phyloP scores from a whole-genome alignment of 1,140 invertebrate genomes.

The Papilio dardanus region DNA sequence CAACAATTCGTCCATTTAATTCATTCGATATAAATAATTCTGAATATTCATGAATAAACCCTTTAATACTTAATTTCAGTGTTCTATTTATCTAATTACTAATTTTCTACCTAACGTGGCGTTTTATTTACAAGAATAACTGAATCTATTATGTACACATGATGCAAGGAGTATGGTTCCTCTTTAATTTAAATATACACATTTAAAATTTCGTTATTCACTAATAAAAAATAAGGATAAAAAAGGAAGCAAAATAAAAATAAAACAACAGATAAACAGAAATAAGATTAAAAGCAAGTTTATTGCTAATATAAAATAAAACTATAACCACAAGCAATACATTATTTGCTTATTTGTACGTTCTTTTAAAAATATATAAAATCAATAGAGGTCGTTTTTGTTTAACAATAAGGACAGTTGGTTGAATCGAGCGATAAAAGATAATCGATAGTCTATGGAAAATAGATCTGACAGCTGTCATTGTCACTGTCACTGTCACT shows the following conservation, averaged over 20 bases:
- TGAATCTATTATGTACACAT: conserved; percentile 68
- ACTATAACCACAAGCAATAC: conserved; percentile 78
- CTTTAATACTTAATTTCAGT: conserved; percentile 55
- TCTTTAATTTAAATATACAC: conserved; percentile 57
- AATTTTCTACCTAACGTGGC: conserved; percentile 65
- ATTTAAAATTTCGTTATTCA: conserved; percentile 61
- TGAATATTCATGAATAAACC: conserved; percentile 61
- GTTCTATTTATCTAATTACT: conserved; percentile 52
- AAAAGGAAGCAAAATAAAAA: conserved; percentile 64
- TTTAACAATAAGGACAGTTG: conserved; percentile 43
- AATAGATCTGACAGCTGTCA: conserved; percentile 43
- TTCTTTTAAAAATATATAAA: conserved; percentile 63
- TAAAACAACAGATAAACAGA: conserved; percentile 73
- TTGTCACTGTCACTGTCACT: conserved; percentile 38
- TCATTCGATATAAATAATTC: conserved; percentile 56
- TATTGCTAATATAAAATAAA: conserved; percentile 83
- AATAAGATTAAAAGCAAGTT: conserved; percentile 82
- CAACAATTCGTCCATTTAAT: conserved; percentile 38
- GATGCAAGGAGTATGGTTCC: conserved; percentile 83
- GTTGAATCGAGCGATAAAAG: conserved; percentile 25
- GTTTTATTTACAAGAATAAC: conserved; percentile 66
- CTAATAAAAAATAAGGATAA: conserved; percentile 57
- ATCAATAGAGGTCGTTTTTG: conserved; percentile 47
- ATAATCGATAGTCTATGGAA: conserved; percentile 42
- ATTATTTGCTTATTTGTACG: conserved; percentile 75